A percentile compares a stretch with the other conserved stretches of the same genome.
Conservation (phyloP, 2,113 vertebrate species). For the Empidonax traillii region DNA sequence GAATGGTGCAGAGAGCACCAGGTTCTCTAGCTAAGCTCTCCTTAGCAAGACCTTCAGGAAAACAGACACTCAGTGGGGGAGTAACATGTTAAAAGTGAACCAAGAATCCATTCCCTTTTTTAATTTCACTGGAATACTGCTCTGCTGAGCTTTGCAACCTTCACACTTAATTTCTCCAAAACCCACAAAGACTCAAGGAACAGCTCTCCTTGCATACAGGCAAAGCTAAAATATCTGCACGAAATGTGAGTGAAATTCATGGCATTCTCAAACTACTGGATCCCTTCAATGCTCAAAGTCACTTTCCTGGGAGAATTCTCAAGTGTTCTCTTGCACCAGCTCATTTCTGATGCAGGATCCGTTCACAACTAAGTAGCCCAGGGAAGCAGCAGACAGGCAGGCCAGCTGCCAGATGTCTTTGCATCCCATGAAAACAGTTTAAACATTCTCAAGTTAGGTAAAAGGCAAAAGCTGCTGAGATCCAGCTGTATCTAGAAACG, state of each 20-base stretch:
- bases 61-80: neutral
- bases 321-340: neutral
- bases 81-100: neutral
- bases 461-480: neutral
- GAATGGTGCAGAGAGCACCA: neutral
- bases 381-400: neutral
- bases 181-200: neutral
- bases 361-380: neutral
- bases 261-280: neutral
- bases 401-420: neutral
- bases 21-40: neutral
- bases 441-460: neutral
- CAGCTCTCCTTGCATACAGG: neutral
- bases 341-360: neutral
- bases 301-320: neutral
- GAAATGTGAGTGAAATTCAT: neutral
- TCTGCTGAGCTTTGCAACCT: neutral
- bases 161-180: neutral
- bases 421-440: neutral
- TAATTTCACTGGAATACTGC: neutral
- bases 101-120: accelerated
- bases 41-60: neutral
- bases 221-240: neutral
- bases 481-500: neutral
- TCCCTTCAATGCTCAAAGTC: neutral